Evolutionary conservation across 2,888 invertebrate species (phyloP), one percentile per base, ranked within the genome.

Genomic region (Chromoteleia sp.): DNA sequence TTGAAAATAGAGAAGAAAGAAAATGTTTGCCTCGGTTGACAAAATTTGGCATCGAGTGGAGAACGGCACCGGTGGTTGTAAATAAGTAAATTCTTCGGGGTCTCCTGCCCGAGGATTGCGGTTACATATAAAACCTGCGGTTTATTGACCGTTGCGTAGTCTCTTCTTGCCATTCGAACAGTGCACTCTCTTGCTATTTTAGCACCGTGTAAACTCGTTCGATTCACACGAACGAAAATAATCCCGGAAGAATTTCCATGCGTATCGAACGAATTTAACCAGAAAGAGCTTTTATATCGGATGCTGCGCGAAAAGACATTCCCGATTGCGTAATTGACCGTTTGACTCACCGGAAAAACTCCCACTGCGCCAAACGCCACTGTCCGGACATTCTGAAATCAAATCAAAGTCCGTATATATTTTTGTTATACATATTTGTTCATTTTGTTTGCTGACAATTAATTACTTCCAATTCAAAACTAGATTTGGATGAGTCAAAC

Each of bases 211-310:
- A 48, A 79, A 67, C 54, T 52, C 58, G 65, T 52, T 58, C 56
- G 41, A 80, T 80, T 80, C 70, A 52, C 65, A 63, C 75, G 75
- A 65, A 71, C 76, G 48, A 75, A 81, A 81, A 75, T 75, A 81
- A 76, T 81, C 65, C 61, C 75, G 59, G 65, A 70, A 75, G 67
- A 76, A 70, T 75, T 75, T 67, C 52, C 59, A 58, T 48, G 63
- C 63, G 67, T 41, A 50, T 76, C 76, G 43, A 59, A 63, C 59
- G 54, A 54, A 56, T 75, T 30, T 45, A 25, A 48, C 30, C 36
- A 71, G 59, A 52, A 50, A 52, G 10, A 17, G 43, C 12, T 45
- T 63, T 70, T 63, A 43, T 41, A 67, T 48, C 2, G 30, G 15
- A 48, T 39, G 45, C 14, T 36, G 12, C 61, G 41, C 14, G 63